These are phyloP conservation scores for Ptilonorhynchus violaceus DNA, from an alignment of 2,113 vertebrate species.

Conservation along the genomic window DNA sequence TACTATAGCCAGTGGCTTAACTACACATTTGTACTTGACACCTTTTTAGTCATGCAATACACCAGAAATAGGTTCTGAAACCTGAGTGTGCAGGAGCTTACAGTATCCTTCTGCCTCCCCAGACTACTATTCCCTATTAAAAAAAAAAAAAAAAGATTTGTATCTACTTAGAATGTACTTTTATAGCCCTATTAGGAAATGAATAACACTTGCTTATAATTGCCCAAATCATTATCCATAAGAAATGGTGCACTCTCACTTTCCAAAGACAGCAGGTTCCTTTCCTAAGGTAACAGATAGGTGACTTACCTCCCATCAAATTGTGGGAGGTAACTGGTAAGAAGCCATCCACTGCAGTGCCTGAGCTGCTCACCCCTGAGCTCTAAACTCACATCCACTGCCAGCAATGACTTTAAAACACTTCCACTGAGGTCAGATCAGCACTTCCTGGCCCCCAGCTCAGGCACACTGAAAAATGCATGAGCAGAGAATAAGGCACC, in stretches of 20 bases:
- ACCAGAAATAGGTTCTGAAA: neutral
- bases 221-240: neutral
- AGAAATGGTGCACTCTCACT: neutral
- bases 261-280: neutral
- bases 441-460: neutral
- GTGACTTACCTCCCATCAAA: accelerated
- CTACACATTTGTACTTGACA: neutral
- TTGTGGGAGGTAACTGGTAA: neutral
- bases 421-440: neutral
- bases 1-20: neutral
- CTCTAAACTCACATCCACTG: neutral
- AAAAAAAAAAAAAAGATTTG: accelerated
- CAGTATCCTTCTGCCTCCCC: neutral
- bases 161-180: neutral
- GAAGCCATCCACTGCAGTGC: neutral
- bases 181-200: neutral
- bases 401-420: neutral
- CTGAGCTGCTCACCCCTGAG: neutral
- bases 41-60: neutral
- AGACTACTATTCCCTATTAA: neutral
- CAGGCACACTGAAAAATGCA: neutral
- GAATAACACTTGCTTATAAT: neutral
- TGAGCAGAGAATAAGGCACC: neutral
- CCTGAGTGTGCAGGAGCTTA: neutral
- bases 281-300: neutral